Conservation (phyloP, 1,140 invertebrate species). For the Drosophila sp. region DNA sequence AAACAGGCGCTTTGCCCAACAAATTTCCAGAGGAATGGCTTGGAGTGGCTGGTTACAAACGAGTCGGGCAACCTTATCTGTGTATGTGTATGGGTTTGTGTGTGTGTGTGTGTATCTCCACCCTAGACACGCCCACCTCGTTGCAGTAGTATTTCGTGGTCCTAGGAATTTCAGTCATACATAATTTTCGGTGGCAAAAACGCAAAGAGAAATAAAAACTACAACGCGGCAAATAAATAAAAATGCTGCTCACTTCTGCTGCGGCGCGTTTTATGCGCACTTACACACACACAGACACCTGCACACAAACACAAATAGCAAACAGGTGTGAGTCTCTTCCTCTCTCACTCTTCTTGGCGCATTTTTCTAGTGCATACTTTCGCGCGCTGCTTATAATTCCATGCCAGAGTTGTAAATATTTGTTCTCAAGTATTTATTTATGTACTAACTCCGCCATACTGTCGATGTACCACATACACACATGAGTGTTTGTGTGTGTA, state of each 20-base stretch:
- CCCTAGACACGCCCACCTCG: conserved; percentile 53
- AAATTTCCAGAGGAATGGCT: conserved; percentile 34
- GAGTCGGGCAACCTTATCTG: conserved; percentile 50
- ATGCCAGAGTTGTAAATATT: conserved; percentile 76
- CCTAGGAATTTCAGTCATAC: conserved; percentile 41
- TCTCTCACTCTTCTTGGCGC: conserved; percentile 38
- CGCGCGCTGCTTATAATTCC: conserved; percentile 74
- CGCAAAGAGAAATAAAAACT: conserved; percentile 58
- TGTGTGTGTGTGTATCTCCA: background rate
- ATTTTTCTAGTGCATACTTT: conserved; percentile 74
- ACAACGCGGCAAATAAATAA: conserved; percentile 74
- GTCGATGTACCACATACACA: conserved; percentile 5
- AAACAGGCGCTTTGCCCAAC: conserved; percentile 80
- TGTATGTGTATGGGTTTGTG: background rate
- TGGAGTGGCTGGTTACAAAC: conserved; percentile 32
- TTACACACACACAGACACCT: conserved; percentile 43
- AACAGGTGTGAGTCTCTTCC: conserved; percentile 59
- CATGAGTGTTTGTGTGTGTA: background rate
- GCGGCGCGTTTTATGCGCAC: conserved; percentile 74
- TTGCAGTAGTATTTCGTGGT: conserved; percentile 38
- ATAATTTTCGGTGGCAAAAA: conserved; percentile 47
- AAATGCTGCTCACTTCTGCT: conserved; percentile 72
- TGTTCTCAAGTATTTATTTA: conserved; percentile 79
- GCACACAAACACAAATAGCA: conserved; percentile 37
- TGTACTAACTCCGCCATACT: conserved; percentile 53